phyloP scores from a whole-genome alignment of 2,888 invertebrate genomes.

The Ormyrus pomaceus region DNA sequence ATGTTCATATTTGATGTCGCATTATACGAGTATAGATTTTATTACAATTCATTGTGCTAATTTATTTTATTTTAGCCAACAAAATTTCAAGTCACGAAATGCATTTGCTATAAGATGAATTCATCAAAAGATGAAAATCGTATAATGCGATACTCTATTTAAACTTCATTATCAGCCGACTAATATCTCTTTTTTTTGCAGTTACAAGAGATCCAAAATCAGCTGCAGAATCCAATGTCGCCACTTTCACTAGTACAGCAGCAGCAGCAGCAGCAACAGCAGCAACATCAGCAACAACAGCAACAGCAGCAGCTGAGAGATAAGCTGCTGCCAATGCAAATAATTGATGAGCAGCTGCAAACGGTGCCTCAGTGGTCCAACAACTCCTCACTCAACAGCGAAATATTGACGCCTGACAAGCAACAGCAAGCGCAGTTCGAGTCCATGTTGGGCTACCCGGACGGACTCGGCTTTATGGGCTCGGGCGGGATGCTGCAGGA shows the following conservation, averaged over 20 bases:
- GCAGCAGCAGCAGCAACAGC: not conserved
- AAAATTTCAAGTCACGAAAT: too few species aligned
- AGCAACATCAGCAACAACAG: not conserved
- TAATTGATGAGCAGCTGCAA: conserved; percentile 36
- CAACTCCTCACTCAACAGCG: not conserved
- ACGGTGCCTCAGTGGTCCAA: conserved; percentile 39
- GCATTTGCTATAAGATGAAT: too few species aligned
- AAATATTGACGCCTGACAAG: not conserved
- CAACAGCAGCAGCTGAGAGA: not conserved
- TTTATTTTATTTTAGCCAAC: too few species aligned
- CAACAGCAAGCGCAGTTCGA: conserved; percentile 2
- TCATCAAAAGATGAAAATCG: too few species aligned
- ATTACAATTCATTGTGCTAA: too few species aligned
- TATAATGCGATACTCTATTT: too few species aligned
- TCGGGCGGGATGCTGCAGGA: conserved; percentile 14
- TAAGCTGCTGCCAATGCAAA: conserved; percentile 18
- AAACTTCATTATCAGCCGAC: too few species aligned
- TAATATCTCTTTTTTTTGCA: not conserved
- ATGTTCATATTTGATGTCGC: too few species aligned
- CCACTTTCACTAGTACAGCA: not conserved
- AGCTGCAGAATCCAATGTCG: conserved; percentile 17
- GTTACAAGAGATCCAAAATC: conserved; percentile 36
- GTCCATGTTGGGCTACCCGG: conserved; percentile 25
- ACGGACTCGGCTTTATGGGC: conserved; percentile 37
- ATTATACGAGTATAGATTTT: too few species aligned